Base-by-base conservation (phyloP, 2,113 vertebrate species). In the Brachypteracias leptosomus region DNA sequence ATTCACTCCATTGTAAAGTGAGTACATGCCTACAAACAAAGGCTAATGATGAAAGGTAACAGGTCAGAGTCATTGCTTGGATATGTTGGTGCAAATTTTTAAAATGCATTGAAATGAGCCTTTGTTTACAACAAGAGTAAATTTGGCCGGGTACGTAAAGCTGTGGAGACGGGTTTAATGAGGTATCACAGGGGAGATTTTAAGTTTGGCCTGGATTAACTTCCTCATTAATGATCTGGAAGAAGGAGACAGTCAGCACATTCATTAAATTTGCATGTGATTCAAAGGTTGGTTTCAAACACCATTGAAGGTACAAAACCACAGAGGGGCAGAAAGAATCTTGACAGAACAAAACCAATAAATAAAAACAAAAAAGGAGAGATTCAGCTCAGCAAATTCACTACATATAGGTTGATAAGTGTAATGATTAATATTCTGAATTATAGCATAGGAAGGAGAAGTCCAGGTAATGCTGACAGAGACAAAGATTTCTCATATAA, bases 191-290 rank as follows among this genome's bases (percentile, higher is more conserved):
- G 62, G 70, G 71, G 18, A 73, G 24, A 66, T 87, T 85, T 92
- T 87, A 46, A 68, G 49, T 73, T 82, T 85, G 72, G 42, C 70
- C 47, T 88, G 28, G 66, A 77, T 92, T 86, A 88, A 74, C 35
- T 83, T 73, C 0, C 58, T 57, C 38, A 40, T 85, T 89, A 95
- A 87, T 77, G 70, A 88, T 82, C 51, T 93, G 61, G 71, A 75
- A 87, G 80, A 85, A 79, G 36, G 35, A 71, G 16, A 22, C 33
- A 80, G 47, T 67, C 52, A 81, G 66, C n/a, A 73, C 26, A 13
- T 82, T 90, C 81, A 71, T 95, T 91, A 87, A 85, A 93, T 85
- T 87, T 89, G 22, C 26, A 57, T 88, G 58, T 31, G 46, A 49
- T 82, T 47, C 22, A 38, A 54, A 81, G 35, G 7, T 76, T 73